These are phyloP conservation scores for Amblyjoppa fuscipennis DNA, from an alignment of 2,888 invertebrate species.

Conservation along the genomic window DNA sequence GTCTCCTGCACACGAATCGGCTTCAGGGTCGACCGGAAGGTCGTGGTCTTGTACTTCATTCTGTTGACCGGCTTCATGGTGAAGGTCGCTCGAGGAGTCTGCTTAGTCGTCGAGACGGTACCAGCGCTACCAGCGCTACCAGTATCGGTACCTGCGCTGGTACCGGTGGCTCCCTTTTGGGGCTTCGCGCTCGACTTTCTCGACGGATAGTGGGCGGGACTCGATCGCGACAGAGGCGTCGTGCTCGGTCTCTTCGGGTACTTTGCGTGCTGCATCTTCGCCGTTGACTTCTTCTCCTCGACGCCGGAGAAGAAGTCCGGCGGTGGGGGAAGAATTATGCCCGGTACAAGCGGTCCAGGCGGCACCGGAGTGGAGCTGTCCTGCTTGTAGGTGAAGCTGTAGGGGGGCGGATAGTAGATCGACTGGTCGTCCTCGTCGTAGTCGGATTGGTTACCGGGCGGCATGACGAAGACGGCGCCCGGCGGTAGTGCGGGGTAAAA, in stretches of 20 bases:
- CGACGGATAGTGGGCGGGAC: slow-evolving; percentile 74
- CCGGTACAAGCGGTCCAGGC: slow-evolving; percentile 95
- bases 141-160: slow-evolving; percentile 3
- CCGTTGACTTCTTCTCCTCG: slow-evolving; percentile 85
- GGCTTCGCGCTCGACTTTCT: slow-evolving; percentile 76
- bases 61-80: slow-evolving; percentile 65
- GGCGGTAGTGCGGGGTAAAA: slow-evolving; percentile 88
- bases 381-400: slow-evolving; percentile 93
- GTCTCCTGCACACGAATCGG: slow-evolving; percentile 64
- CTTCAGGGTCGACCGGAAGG: slow-evolving; percentile 70
- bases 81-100: slow-evolving; percentile 45
- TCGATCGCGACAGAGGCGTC: slow-evolving; percentile 67
- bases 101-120: slow-evolving; percentile 31
- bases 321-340: slow-evolving; percentile 95
- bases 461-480: slow-evolving; percentile 87
- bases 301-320: slow-evolving; percentile 94
- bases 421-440: slow-evolving; percentile 96
- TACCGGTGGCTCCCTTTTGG: slow-evolving; percentile 70
- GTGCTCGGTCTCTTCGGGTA: slow-evolving; percentile 78
- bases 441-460: slow-evolving; percentile 89
- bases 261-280: slow-evolving; percentile 72
- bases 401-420: slow-evolving; percentile 96
- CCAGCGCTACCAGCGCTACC: not conserved
- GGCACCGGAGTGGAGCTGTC: slow-evolving; percentile 92
- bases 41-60: slow-evolving; percentile 83